Conservation (phyloP, 2,797 vertebrate genomes). For the Lepus oiostolus region DNA sequence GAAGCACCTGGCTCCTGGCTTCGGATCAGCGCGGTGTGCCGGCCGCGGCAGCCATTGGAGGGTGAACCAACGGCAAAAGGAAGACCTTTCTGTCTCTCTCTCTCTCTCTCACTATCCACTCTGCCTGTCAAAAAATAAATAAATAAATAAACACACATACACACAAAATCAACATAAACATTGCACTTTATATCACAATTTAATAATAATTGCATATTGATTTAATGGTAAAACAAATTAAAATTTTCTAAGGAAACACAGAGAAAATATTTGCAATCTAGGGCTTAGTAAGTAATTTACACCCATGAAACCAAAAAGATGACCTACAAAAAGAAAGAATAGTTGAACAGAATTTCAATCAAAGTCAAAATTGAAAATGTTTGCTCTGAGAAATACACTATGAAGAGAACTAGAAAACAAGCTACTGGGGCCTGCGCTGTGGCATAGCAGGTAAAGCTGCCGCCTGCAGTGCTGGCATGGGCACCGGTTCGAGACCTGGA, state of each 20-base stretch:
- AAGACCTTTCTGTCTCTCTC: no score
- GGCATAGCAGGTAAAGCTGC: no score
- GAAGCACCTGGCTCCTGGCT: no score
- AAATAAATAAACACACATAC: no score
- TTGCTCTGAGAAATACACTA: not conserved
- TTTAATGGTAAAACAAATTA: not conserved
- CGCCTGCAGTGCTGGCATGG: no score
- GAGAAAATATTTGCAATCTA: not conserved
- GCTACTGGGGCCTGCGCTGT: no score
- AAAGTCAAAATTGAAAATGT: not conserved
- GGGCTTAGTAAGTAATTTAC: not conserved
- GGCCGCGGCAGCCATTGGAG: no score
- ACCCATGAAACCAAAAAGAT: not conserved
- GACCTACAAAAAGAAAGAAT: not conserved
- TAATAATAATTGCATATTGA: not conserved
- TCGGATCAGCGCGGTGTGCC: no score
- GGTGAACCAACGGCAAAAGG: no score
- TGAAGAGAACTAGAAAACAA: not conserved
- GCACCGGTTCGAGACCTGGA: no score
- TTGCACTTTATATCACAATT: not conserved
- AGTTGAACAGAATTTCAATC: not conserved
- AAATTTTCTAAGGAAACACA: not conserved
- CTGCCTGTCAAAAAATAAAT: no score
- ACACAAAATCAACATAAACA: not conserved
- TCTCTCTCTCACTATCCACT: no score